Conservation (phyloP, 1,140 invertebrate genomes). For the Formica selysi region DNA sequence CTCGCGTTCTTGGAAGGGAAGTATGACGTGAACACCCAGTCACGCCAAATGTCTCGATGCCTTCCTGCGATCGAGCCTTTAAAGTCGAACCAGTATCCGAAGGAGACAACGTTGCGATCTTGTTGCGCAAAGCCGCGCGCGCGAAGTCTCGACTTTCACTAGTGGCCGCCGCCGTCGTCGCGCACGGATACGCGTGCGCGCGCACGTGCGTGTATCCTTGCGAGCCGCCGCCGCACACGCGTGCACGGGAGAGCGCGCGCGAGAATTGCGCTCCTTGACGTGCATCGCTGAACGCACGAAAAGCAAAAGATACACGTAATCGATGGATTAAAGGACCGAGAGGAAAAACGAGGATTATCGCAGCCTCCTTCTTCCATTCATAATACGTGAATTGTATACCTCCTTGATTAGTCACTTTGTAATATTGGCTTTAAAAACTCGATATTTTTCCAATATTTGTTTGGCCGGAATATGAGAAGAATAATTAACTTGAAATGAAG, state of each 20-base stretch:
- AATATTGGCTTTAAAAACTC: background rate
- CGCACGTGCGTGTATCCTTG: constrained; percentile 46
- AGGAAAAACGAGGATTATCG: constrained; percentile 25
- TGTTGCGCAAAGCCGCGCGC: constrained; percentile 76
- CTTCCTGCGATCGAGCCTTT: constrained; percentile 78
- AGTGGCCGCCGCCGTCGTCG: constrained; percentile 72
- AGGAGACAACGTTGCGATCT: constrained; percentile 81
- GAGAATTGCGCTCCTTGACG: constrained; percentile 21
- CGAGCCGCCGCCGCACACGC: constrained; percentile 45
- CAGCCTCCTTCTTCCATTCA: background rate
- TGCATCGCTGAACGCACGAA: constrained; percentile 52
- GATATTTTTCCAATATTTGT: background rate
- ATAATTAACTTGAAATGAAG: background rate
- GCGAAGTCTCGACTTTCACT: constrained; percentile 81
- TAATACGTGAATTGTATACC: background rate
- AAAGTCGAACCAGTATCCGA: constrained; percentile 81
- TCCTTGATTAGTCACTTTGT: constrained; percentile 1
- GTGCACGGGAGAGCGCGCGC: background rate
- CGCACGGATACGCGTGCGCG: constrained; percentile 33
- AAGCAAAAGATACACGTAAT: constrained; percentile 49
- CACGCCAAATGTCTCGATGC: constrained; percentile 65
- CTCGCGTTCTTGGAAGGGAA: constrained; percentile 1
- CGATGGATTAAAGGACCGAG: constrained; percentile 49
- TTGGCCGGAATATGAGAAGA: background rate
- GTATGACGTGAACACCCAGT: constrained; percentile 65